These are phyloP conservation scores for Mycteria americana DNA, from an alignment of 2,797 vertebrate species.

Conservation along the genomic window DNA sequence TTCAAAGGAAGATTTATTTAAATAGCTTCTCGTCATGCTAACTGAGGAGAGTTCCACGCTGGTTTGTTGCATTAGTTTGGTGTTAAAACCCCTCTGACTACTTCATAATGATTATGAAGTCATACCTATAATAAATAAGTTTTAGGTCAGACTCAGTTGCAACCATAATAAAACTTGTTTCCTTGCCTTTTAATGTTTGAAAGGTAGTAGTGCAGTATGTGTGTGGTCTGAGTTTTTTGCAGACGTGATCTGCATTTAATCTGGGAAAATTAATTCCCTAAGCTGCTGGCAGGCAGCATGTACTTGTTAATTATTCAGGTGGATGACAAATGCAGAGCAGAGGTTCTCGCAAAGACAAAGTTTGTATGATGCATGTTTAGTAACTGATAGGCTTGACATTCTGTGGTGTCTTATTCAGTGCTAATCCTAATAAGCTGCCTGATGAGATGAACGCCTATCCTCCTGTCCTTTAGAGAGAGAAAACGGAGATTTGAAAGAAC, in stretches of 20 bases:
- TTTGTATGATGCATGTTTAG: slow-evolving; percentile 85
- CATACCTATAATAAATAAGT: slow-evolving; percentile 4
- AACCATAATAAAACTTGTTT: slow-evolving; percentile 38
- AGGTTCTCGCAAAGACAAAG: slow-evolving; percentile 84
- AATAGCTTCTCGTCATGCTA: background rate
- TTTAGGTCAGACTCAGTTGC: slow-evolving; percentile 14
- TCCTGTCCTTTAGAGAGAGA: slow-evolving; percentile 74
- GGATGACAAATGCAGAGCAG: slow-evolving; percentile 86
- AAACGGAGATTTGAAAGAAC: slow-evolving; percentile 76
- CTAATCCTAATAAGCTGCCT: slow-evolving; percentile 83
- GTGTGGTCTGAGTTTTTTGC: slow-evolving; percentile 76
- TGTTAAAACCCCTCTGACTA: slow-evolving; percentile 1
- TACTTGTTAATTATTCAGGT: slow-evolving; percentile 88
- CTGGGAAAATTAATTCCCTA: slow-evolving; percentile 81
- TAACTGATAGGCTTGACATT: slow-evolving; percentile 85
- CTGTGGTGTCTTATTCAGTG: slow-evolving; percentile 80
- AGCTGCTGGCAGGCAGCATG: slow-evolving; percentile 84
- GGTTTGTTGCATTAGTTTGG: background rate
- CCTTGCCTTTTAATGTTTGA: slow-evolving; percentile 46
- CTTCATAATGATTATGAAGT: background rate
- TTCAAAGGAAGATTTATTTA: background rate
- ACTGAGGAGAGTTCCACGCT: background rate
- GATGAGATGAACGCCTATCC: slow-evolving; percentile 78
- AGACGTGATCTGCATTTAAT: slow-evolving; percentile 80
- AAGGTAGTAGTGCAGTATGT: slow-evolving; percentile 64